Evolutionary conservation across 2,888 invertebrate species (phyloP).

Genomic region (Chymomyza procnemis): DNA sequence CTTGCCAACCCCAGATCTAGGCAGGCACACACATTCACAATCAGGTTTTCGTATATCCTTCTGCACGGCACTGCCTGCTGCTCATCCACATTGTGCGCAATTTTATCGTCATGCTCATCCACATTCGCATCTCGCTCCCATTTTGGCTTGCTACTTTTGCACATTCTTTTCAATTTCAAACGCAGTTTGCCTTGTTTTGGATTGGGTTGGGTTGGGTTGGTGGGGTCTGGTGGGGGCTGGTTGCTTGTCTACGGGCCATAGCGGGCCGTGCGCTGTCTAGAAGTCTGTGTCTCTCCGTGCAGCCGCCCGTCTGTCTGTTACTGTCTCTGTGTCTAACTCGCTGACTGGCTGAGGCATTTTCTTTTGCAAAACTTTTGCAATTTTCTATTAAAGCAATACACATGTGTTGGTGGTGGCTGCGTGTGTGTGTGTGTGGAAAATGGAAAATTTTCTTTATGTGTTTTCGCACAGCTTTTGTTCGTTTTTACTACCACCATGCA

Average conservation of each 20-base stretch:
- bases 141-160: conserved; percentile 64
- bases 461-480: conserved; percentile 60
- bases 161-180: conserved; percentile 72
- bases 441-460: conserved; percentile 68
- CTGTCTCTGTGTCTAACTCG: background rate
- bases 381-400: conserved; percentile 73
- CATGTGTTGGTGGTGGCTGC: conserved; percentile 30
- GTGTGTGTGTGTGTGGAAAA: conserved; percentile 47
- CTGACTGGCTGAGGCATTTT: conserved; percentile 62
- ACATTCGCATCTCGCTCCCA: background rate
- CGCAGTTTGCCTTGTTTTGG: conserved; percentile 26
- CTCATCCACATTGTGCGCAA: background rate
- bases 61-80: background rate
- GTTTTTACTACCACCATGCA: conserved; percentile 53
- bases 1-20: conserved; percentile 42
- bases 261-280: no score
- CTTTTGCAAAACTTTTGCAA: conserved; percentile 73
- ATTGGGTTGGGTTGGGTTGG: background rate
- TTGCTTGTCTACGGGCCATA: no score
- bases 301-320: no score
- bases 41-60: background rate
- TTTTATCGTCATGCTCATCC: background rate
- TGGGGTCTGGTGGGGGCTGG: background rate
- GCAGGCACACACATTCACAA: conserved; percentile 3
- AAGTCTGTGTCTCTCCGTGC: no score